Conservation (phyloP, 2,888 invertebrate genomes). For the Plemyria rubiginata region DNA sequence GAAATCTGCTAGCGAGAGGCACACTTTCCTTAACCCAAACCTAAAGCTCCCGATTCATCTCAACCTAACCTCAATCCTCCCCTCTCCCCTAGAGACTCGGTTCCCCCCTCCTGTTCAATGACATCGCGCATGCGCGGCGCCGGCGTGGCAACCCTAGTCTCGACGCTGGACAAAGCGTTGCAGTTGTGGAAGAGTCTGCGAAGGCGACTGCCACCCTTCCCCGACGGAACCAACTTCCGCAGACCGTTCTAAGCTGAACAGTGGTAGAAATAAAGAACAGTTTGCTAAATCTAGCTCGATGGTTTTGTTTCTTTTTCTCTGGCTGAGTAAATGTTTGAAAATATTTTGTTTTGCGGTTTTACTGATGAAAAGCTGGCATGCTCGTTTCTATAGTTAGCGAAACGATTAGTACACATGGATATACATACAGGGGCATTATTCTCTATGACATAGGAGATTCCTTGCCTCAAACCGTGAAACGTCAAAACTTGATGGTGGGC, state of each 20-base stretch:
- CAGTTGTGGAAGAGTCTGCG: constrained; percentile 33
- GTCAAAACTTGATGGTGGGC: too few species aligned
- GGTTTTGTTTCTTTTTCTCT: constrained; percentile 44
- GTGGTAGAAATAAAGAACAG: neutral
- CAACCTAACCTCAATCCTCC: constrained; percentile 5
- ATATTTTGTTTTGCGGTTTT: neutral
- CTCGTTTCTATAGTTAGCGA: neutral
- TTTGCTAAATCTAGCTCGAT: neutral
- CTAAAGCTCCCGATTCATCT: neutral
- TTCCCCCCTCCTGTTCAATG: neutral
- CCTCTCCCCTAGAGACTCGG: constrained; percentile 4
- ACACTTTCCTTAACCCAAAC: neutral
- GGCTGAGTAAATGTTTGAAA: constrained; percentile 40
- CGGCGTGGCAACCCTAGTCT: constrained; percentile 34
- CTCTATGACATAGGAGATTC: too few species aligned
- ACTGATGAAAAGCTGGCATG: neutral
- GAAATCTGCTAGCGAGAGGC: too few species aligned
- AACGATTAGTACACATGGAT: too few species aligned
- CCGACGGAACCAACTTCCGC: constrained; percentile 18
- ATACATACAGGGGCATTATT: too few species aligned
- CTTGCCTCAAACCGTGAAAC: too few species aligned
- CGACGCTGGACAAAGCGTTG: constrained; percentile 35
- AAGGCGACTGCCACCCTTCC: constrained; percentile 24
- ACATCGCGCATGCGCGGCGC: constrained; percentile 35
- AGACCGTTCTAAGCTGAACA: constrained; percentile 25